Percentiles rank a stretch among this genome's conserved stretches.
These are phyloP conservation scores for Pandion haliaetus DNA, from an alignment of 2,113 vertebrate genomes.

Conservation along the genomic window DNA sequence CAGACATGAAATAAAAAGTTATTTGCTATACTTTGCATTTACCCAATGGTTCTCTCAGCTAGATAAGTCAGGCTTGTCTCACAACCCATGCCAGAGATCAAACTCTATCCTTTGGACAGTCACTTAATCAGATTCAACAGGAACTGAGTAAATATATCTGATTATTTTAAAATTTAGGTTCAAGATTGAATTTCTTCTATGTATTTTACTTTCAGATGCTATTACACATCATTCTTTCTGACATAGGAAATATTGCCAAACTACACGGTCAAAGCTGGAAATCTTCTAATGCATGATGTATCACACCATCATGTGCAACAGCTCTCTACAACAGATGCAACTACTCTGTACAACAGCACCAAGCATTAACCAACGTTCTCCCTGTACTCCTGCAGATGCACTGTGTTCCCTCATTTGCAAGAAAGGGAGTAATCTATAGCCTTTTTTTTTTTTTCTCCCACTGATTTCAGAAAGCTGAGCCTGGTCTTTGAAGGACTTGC, in stretches of 20 bases:
- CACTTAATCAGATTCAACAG: neutral
- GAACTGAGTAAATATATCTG: neutral
- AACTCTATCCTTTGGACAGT: neutral
- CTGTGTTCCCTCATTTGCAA: neutral
- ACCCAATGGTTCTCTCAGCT: neutral
- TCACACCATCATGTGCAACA: fast-evolving
- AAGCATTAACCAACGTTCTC: neutral
- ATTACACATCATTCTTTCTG: neutral
- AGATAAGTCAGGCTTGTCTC: neutral
- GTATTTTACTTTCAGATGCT: neutral
- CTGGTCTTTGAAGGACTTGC: neutral
- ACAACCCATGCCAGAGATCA: neutral
- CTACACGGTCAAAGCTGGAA: neutral
- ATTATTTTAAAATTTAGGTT: neutral
- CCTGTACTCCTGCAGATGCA: neutral
- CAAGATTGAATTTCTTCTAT: neutral
- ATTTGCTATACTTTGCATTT: neutral
- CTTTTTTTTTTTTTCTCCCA: neutral
- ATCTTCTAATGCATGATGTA: neutral
- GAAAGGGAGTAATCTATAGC: neutral
- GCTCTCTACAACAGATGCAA: neutral
- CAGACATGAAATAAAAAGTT: neutral
- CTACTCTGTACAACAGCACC: neutral
- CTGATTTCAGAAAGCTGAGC: neutral
- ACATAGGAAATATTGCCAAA: neutral